Conservation (phyloP, 2,113 vertebrate genomes). For the Nothocercus julius region DNA sequence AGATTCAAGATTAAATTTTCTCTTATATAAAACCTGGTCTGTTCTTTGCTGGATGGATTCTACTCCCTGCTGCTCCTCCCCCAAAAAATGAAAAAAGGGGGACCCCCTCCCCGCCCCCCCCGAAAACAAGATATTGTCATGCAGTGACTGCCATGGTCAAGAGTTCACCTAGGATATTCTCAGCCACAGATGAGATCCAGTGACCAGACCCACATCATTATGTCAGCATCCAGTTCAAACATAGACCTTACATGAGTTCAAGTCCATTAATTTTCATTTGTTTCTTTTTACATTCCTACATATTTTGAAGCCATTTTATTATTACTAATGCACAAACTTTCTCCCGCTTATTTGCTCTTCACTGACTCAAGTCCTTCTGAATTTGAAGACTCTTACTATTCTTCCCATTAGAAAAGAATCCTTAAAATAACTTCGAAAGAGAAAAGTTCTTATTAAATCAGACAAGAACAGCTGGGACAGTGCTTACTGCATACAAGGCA, state of each 20-base stretch:
- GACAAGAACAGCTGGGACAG: not conserved
- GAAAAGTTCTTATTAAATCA: not conserved
- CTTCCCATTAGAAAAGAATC: not conserved
- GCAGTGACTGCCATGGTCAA: not conserved
- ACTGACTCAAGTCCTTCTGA: not conserved
- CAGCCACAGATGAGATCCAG: not conserved
- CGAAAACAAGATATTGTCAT: not conserved
- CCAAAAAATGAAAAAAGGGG: too few species aligned
- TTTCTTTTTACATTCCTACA: not conserved
- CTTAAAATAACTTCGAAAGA: not conserved
- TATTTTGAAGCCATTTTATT: not conserved
- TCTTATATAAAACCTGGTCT: not conserved
- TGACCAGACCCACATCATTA: not conserved
- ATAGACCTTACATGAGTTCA: not conserved
- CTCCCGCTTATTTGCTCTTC: not conserved
- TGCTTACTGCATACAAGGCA: not conserved
- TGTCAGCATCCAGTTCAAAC: not conserved
- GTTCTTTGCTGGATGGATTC: not conserved
- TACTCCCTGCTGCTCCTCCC: too few species aligned
- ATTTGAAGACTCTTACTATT: not conserved
- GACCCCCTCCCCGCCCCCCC: too few species aligned
- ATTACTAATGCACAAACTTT: not conserved
- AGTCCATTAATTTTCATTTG: not conserved
- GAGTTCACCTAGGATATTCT: not conserved
- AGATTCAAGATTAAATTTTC: not conserved